Conservation (phyloP, 1,140 invertebrate genomes). For the Apis dorsata region DNA sequence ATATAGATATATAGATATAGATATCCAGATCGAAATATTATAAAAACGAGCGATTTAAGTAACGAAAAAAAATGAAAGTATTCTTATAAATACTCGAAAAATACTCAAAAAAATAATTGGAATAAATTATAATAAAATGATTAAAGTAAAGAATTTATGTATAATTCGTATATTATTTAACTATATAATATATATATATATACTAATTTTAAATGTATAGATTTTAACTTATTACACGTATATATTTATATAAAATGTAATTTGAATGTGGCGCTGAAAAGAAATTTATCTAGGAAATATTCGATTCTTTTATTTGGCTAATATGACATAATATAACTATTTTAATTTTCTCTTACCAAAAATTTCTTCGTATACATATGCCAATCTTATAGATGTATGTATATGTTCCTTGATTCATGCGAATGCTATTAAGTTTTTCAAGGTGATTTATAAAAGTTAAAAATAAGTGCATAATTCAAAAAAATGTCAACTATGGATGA, state of each 20-base stretch:
- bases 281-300: constrained; percentile 22
- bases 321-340: constrained; percentile 19
- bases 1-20: too few relatives aligned
- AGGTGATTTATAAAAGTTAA: constrained; percentile 15
- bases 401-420: constrained; percentile 31
- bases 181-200: too few relatives aligned
- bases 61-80: too few relatives aligned
- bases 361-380: not conserved
- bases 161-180: too few relatives aligned
- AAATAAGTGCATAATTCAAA: constrained; percentile 32
- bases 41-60: too few relatives aligned
- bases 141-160: too few relatives aligned
- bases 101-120: too few relatives aligned
- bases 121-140: too few relatives aligned
- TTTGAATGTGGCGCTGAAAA: not conserved
- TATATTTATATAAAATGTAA: constrained; percentile 27
- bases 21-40: too few relatives aligned
- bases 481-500: constrained; percentile 81
- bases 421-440: constrained; percentile 37
- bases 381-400: not conserved
- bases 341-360: constrained; percentile 24
- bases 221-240: constrained; percentile 7
- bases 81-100: too few relatives aligned
- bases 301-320: constrained; percentile 24
- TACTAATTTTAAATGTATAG: too few relatives aligned